phyloP scores from a whole-genome alignment of 2,888 invertebrate species.

The Drosophila borealis region DNA sequence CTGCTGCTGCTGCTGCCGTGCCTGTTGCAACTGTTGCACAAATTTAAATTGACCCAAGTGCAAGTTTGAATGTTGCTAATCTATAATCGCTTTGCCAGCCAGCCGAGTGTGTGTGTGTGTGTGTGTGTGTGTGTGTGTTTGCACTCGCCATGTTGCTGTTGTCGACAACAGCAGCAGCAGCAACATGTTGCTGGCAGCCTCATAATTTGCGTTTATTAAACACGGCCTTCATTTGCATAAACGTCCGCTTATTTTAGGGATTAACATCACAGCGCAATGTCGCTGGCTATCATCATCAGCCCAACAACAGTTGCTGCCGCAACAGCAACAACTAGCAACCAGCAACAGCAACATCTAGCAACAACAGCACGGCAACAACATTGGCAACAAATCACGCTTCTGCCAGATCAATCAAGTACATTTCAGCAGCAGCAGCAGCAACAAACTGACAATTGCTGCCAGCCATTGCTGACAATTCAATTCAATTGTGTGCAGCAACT shows the following conservation, averaged over 20 bases:
- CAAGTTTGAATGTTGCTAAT: slow-evolving; percentile 78
- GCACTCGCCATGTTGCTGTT: slow-evolving; percentile 32
- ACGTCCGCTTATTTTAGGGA: slow-evolving; percentile 54
- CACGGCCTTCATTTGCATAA: slow-evolving; percentile 73
- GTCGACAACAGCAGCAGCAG: slow-evolving; percentile 26
- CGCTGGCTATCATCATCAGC: slow-evolving; percentile 27
- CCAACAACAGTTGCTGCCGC: slow-evolving; percentile 20
- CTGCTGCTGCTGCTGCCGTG: slow-evolving; percentile 58
- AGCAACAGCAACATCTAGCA: neutral
- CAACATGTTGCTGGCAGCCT: slow-evolving; percentile 65
- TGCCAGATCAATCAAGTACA: slow-evolving; percentile 69
- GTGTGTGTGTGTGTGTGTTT: slow-evolving; percentile 34
- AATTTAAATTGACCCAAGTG: slow-evolving; percentile 82
- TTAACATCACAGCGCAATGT: slow-evolving; percentile 55
- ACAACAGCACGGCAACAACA: slow-evolving; percentile 42
- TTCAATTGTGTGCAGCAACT: slow-evolving; percentile 57
- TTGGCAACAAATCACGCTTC: slow-evolving; percentile 76
- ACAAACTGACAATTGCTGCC: slow-evolving; percentile 48
- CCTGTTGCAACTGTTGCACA: slow-evolving; percentile 72
- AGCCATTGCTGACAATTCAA: slow-evolving; percentile 68
- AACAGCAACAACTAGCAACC: slow-evolving; percentile 1
- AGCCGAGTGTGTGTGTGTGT: neutral
- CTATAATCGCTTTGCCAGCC: slow-evolving; percentile 56
- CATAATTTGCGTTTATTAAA: slow-evolving; percentile 80
- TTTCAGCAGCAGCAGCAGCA: slow-evolving; percentile 41